Conservation (phyloP, 2,888 invertebrate species). For the Apotomis turbidana region DNA sequence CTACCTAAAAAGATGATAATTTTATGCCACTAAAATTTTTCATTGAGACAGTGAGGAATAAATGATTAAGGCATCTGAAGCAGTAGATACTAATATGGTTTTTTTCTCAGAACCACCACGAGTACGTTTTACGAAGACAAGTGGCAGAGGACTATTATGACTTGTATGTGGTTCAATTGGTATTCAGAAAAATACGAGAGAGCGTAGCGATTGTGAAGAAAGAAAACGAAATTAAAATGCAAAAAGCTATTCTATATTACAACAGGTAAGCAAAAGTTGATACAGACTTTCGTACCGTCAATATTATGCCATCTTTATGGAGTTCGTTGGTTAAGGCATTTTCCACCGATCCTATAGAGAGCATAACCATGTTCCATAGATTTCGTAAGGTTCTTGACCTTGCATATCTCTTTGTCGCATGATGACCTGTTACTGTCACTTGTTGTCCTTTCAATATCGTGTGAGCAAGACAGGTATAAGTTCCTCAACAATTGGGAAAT, state of each 20-base stretch:
- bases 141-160: conserved; percentile 90
- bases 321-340: no score
- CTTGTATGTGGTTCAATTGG: conserved; percentile 81
- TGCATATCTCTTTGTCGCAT: no score
- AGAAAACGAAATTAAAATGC: conserved; percentile 76
- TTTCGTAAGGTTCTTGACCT: no score
- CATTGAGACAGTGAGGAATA: no score
- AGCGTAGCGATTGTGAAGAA: conserved; percentile 71
- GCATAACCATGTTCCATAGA: not conserved
- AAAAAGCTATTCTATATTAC: conserved; percentile 74
- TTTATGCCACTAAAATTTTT: no score
- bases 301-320: not conserved
- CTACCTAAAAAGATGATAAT: no score
- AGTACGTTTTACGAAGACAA: conserved; percentile 82
- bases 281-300: not conserved
- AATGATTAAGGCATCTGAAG: no score
- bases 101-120: conserved; percentile 71
- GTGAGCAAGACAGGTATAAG: no score
- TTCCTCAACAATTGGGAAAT: no score
- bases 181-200: conserved; percentile 79
- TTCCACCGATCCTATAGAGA: no score
- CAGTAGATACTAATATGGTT: not conserved
- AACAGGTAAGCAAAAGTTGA: conserved; percentile 65
- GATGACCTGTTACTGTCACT: no score
- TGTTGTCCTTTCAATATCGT: no score